phyloP scores from a whole-genome alignment of 1,140 invertebrate genomes.

The Trypoxylus dichotomus region DNA sequence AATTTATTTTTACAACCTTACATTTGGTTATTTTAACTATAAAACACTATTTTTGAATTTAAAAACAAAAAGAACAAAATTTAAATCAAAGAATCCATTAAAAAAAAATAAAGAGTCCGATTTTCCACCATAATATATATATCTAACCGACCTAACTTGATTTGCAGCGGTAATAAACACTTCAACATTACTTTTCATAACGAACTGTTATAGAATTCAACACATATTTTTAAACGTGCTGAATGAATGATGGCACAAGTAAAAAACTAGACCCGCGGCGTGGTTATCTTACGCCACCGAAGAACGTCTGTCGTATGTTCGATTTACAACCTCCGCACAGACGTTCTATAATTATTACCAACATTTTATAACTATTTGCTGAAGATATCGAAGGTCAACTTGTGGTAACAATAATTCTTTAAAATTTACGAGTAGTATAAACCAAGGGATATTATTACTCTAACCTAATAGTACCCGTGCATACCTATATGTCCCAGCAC shows the following conservation, averaged over 20 bases:
- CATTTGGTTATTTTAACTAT: too few species aligned
- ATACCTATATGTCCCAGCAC: neutral
- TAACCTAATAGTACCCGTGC: neutral
- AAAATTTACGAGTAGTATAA: constrained; percentile 17
- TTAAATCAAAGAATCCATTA: too few species aligned
- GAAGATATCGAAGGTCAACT: constrained; percentile 17
- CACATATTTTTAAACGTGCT: neutral
- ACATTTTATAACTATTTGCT: constrained; percentile 25
- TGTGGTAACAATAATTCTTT: constrained; percentile 10
- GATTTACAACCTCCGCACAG: constrained; percentile 1
- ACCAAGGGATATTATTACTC: constrained; percentile 10
- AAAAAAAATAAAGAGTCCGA: too few species aligned
- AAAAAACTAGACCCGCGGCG: neutral
- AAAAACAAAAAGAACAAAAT: too few species aligned
- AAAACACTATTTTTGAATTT: too few species aligned
- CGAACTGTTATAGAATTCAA: neutral
- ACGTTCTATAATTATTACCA: constrained; percentile 6
- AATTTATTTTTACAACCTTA: too few species aligned
- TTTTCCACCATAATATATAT: too few species aligned
- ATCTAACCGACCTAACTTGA: too few species aligned
- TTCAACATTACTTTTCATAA: neutral
- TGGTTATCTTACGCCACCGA: constrained; percentile 12
- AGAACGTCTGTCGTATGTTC: neutral
- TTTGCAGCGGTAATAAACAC: constrained; percentile 4
- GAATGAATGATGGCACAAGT: constrained; percentile 1